Conservation (phyloP, 2,113 vertebrate species). For the Ivindomyrus marchei region DNA sequence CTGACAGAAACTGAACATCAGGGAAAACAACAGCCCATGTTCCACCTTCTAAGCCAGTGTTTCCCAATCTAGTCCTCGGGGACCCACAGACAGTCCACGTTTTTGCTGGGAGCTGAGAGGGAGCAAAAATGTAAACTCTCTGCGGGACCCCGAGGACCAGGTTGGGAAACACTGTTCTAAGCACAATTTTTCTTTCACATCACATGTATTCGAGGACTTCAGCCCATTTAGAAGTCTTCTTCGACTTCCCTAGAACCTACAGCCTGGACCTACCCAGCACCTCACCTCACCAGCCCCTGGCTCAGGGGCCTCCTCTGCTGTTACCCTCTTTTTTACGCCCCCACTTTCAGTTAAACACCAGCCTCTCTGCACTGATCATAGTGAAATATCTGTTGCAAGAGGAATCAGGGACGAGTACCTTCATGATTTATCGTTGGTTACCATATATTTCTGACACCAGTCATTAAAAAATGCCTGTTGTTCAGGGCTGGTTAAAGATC, state of each 20-base stretch:
- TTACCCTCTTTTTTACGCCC: not conserved
- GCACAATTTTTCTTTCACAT: not conserved
- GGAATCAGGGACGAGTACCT: not conserved
- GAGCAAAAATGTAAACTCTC: not conserved
- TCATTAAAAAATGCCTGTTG: not conserved
- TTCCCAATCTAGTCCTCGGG: not conserved
- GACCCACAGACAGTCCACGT: not conserved
- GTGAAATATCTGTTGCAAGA: not conserved
- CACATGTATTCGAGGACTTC: not conserved
- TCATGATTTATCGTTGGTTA: too few relatives aligned
- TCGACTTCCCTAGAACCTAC: too few relatives aligned
- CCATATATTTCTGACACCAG: not conserved
- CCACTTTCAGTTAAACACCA: not conserved
- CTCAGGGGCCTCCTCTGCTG: not conserved
- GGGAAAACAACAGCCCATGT: not conserved
- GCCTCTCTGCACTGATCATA: not conserved
- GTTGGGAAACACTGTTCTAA: not conserved
- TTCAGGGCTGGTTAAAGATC: not conserved
- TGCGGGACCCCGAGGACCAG: not conserved
- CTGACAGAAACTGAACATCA: not conserved
- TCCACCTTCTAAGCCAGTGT: not conserved
- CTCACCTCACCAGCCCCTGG: too few relatives aligned
- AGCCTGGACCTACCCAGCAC: too few relatives aligned
- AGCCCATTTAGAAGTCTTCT: not conserved
- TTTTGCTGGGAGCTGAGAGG: not conserved